These are phyloP conservation scores for Forbesichthys agassizii DNA, from an alignment of 2,113 vertebrate genomes.

Conservation along the genomic window DNA sequence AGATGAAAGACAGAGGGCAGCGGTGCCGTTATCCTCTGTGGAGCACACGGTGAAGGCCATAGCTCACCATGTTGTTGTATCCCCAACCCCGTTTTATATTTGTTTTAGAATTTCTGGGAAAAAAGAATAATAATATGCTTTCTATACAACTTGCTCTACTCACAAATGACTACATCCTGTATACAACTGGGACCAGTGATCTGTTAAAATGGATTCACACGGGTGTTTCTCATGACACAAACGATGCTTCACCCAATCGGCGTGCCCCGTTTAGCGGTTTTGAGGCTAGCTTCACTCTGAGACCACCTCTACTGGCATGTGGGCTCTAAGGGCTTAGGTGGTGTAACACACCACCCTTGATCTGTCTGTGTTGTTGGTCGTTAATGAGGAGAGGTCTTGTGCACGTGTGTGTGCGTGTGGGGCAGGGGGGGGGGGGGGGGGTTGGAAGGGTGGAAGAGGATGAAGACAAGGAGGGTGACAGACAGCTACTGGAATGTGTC, in stretches of 20 bases:
- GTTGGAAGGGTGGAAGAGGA: conserved; percentile 3
- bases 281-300: conserved; percentile 47
- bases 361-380: conserved; percentile 53
- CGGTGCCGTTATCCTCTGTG: too few species aligned
- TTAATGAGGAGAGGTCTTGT: conserved; percentile 46
- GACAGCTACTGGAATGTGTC: conserved; percentile 40
- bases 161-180: too few species aligned
- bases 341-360: conserved; percentile 34
- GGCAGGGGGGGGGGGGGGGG: conserved; percentile 2
- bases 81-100: too few species aligned
- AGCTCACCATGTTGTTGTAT: too few species aligned
- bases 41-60: too few species aligned
- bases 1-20: background rate
- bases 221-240: too few species aligned
- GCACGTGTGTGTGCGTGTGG: background rate
- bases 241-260: too few species aligned
- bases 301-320: conserved; percentile 44
- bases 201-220: too few species aligned
- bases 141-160: too few species aligned
- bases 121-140: too few species aligned
- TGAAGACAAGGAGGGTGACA: conserved; percentile 16
- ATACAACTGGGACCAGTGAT: too few species aligned
- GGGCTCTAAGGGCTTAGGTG: conserved; percentile 40
- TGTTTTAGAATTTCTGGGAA: too few species aligned
- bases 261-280: conserved; percentile 1